phyloP scores from a whole-genome alignment of 2,113 vertebrate species.

The Dicrurus megarhynchus region DNA sequence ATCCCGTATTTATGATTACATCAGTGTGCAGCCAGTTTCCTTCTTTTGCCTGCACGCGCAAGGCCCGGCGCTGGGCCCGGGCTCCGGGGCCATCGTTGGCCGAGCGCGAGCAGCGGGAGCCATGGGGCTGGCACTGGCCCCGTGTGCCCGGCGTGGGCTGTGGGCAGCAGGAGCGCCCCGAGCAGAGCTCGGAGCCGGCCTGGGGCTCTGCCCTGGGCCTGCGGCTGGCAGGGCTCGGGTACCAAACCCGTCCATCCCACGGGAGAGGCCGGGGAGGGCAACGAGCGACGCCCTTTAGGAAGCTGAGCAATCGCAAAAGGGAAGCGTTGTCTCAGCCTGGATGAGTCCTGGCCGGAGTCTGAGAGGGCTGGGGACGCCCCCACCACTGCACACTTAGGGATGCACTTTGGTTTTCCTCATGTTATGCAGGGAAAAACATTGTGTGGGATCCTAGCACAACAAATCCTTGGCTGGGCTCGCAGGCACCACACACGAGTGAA shows the following conservation, averaged over 20 bases:
- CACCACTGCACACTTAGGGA: fast-evolving
- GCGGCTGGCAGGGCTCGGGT: neutral
- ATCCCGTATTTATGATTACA: neutral
- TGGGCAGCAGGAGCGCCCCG: fast-evolving
- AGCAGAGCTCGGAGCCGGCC: neutral
- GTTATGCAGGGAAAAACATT: neutral
- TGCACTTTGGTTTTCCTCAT: fast-evolving
- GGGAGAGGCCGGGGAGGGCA: neutral
- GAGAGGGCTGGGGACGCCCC: neutral
- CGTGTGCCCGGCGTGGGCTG: fast-evolving
- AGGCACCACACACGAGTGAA: neutral
- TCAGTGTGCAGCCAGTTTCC: neutral
- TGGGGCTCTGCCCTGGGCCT: neutral
- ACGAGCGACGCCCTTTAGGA: fast-evolving
- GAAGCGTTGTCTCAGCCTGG: neutral
- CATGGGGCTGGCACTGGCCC: fast-evolving
- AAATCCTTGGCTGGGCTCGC: neutral
- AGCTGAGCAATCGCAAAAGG: neutral
- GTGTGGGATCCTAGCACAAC: too few relatives aligned
- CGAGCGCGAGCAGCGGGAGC: neutral
- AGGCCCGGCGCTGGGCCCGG: neutral
- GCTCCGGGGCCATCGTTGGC: neutral
- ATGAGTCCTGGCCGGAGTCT: fast-evolving
- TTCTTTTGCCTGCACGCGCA: neutral
- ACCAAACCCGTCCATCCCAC: neutral